These are phyloP conservation scores for Apolygus lucorum DNA, from an alignment of 1,140 invertebrate genomes.

Conservation along the genomic window DNA sequence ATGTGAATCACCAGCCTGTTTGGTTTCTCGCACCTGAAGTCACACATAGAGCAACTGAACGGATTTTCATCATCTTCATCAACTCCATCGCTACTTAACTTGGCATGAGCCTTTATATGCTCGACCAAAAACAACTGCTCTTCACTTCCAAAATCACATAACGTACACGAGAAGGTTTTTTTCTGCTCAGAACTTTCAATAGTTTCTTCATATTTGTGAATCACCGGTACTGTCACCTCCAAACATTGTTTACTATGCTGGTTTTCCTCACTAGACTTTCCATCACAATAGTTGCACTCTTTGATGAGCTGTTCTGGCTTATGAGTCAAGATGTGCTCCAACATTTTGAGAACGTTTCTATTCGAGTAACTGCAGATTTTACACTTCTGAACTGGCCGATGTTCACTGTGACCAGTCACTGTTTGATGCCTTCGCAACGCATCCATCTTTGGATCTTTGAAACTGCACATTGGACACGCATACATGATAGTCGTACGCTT, in stretches of 20 bases:
- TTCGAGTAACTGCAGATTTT: not conserved
- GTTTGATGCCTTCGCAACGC: not conserved
- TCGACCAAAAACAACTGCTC: not conserved
- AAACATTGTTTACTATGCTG: too few species aligned
- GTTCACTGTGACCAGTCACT: not conserved
- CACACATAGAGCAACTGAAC: not conserved
- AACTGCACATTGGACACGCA: not conserved
- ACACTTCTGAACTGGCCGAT: not conserved
- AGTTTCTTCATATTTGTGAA: not conserved
- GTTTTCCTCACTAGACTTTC: too few species aligned
- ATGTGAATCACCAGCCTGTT: not conserved
- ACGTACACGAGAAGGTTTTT: not conserved
- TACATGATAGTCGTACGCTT: not conserved
- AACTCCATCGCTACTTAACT: not conserved
- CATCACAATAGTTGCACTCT: too few species aligned
- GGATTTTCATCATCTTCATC: not conserved
- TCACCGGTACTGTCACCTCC: too few species aligned
- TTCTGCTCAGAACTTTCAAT: not conserved
- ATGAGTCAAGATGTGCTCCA: not conserved
- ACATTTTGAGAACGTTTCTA: not conserved
- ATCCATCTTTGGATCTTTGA: not conserved
- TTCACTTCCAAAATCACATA: not conserved
- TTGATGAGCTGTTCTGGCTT: too few species aligned
- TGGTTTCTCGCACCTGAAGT: not conserved
- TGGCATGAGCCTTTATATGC: not conserved